These are phyloP conservation scores for Clinocottus analis DNA, from an alignment of 2,113 vertebrate genomes.

Conservation along the genomic window DNA sequence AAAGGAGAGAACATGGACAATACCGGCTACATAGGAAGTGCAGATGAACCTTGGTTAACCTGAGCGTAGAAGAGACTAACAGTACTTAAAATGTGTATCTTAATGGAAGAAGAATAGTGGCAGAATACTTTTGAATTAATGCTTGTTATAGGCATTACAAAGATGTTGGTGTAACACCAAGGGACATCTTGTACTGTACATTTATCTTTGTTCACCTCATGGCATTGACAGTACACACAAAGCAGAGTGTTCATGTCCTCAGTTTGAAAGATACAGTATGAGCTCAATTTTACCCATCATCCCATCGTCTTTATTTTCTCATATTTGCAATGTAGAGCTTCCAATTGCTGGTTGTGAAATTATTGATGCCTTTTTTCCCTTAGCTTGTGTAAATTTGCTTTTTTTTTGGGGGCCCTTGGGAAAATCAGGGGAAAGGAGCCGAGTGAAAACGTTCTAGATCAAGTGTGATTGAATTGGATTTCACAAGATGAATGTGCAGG, in stretches of 20 bases:
- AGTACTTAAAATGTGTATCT: conserved; percentile 42
- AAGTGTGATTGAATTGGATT: conserved; percentile 79
- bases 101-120: conserved; percentile 33
- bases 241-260: conserved; percentile 26
- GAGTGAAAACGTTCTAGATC: conserved; percentile 76
- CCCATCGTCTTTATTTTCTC: conserved; percentile 48
- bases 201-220: conserved; percentile 7
- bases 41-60: conserved; percentile 58
- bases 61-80: conserved; percentile 31
- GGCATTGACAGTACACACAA: conserved; percentile 34
- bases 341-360: conserved; percentile 67
- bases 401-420: conserved; percentile 41
- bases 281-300: conserved; percentile 23
- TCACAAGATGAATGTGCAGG: conserved; percentile 77
- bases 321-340: conserved; percentile 32
- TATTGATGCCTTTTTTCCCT: conserved; percentile 66
- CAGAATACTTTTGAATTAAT: conserved; percentile 28
- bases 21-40: conserved; percentile 55
- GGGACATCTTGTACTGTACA: neutral
- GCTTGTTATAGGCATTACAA: conserved; percentile 43
- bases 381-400: conserved; percentile 70
- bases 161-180: conserved; percentile 22
- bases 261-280: conserved; percentile 17
- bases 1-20: conserved; percentile 67
- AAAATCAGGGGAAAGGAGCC: conserved; percentile 51